Percentiles rank a stretch among this genome's conserved stretches.
Conservation (phyloP, 2,888 invertebrate species). For the Charanyca ferruginea region DNA sequence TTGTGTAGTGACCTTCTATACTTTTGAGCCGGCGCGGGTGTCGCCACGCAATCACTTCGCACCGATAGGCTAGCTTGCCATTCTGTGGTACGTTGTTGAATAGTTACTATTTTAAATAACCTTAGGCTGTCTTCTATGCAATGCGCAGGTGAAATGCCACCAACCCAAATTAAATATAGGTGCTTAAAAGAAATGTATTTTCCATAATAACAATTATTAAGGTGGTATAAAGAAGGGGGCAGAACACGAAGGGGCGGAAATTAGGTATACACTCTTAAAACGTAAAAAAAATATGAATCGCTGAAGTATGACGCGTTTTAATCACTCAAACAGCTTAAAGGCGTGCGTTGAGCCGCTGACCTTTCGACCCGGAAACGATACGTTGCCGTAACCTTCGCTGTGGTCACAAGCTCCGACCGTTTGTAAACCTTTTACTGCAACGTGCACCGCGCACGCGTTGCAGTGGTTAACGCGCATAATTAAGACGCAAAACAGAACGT, state of each 20-base stretch:
- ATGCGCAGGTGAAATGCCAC: constrained; percentile 16
- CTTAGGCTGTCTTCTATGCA: constrained; percentile 13
- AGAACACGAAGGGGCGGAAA: constrained; percentile 4
- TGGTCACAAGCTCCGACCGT: constrained; percentile 31
- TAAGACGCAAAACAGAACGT: constrained; percentile 50
- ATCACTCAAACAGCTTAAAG: constrained; percentile 41
- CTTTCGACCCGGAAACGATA: constrained; percentile 78
- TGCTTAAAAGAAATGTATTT: constrained; percentile 13
- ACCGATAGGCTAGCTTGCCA: constrained; percentile 6
- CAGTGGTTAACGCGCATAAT: constrained; percentile 38
- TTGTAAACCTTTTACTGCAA: constrained; percentile 50
- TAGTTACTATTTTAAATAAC: constrained; percentile 21
- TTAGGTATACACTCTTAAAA: background rate
- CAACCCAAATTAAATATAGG: constrained; percentile 19
- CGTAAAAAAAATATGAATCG: constrained; percentile 28
- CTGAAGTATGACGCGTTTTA: constrained; percentile 32
- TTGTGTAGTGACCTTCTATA: constrained; percentile 50
- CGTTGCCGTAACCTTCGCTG: constrained; percentile 74
- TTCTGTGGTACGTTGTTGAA: constrained; percentile 2
- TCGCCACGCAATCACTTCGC: constrained; percentile 27
- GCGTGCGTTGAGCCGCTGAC: constrained; percentile 71
- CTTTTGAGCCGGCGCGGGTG: constrained; percentile 35
- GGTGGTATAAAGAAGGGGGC: no score
- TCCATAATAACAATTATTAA: constrained; percentile 10
- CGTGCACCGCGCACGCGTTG: constrained; percentile 14